These are phyloP conservation scores for Danio jaintianensis DNA, from an alignment of 2,797 vertebrate species.

Conservation along the genomic window DNA sequence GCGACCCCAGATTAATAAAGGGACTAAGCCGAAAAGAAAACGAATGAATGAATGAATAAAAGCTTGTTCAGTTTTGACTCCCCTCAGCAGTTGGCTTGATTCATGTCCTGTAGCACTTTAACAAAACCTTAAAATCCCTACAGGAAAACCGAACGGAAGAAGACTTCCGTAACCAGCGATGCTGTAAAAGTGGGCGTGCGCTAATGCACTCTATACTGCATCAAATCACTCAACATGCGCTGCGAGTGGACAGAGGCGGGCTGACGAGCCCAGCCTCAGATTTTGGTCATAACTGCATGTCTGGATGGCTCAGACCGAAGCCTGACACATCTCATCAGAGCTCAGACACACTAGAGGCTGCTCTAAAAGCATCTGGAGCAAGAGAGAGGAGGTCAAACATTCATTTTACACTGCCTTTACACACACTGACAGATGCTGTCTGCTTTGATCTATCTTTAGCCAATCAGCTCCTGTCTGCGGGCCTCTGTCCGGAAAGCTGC, in stretches of 20 bases:
- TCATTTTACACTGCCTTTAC: constrained; percentile 63
- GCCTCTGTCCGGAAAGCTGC: constrained; percentile 61
- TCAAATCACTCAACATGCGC: neutral
- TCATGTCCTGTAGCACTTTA: neutral
- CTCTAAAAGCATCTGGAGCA: constrained; percentile 55
- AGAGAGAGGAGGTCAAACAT: constrained; percentile 63
- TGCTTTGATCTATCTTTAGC: constrained; percentile 69
- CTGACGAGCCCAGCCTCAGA: neutral
- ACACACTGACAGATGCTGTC: constrained; percentile 67
- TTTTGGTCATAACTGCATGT: constrained; percentile 6
- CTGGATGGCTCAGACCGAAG: constrained; percentile 30
- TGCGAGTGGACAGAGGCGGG: neutral
- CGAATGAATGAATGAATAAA: too few relatives aligned
- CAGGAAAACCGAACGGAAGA: neutral
- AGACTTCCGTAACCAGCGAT: neutral
- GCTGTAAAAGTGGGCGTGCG: neutral
- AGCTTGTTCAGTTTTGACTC: too few relatives aligned
- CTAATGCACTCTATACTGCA: constrained; percentile 14
- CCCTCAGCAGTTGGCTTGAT: neutral
- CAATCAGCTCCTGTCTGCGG: constrained; percentile 57
- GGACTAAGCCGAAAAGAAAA: too few relatives aligned
- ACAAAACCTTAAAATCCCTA: neutral
- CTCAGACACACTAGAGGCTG: constrained; percentile 30
- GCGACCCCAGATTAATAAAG: too few relatives aligned
- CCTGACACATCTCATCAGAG: constrained; percentile 47